A percentile compares a stretch with the other conserved stretches of the same genome.
Evolutionary conservation across 2,888 invertebrate genomes (phyloP).

Genomic region (Tuta absoluta): DNA sequence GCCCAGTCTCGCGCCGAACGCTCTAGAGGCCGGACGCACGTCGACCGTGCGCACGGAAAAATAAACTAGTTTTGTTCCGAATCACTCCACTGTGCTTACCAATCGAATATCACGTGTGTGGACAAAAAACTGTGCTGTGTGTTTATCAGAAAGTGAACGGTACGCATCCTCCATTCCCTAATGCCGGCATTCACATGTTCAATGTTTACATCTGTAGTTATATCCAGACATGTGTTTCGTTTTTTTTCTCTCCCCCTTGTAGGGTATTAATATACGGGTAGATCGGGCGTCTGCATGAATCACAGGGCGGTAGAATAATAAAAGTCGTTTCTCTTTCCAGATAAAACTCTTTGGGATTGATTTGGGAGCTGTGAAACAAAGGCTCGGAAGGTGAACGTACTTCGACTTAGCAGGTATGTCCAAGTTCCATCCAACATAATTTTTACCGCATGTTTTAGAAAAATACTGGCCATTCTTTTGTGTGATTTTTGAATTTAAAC

Average conservation of each 20-base stretch:
- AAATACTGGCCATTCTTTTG: background rate
- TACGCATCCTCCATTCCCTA: slow-evolving; percentile 61
- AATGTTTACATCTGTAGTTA: slow-evolving; percentile 72
- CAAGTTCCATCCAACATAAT: background rate
- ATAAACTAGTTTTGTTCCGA: slow-evolving; percentile 78
- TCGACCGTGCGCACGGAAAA: slow-evolving; percentile 68
- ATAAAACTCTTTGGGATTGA: slow-evolving; percentile 74
- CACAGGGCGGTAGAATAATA: slow-evolving; percentile 69
- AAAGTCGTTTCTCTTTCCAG: slow-evolving; percentile 79
- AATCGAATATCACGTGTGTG: slow-evolving; percentile 67
- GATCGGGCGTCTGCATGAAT: slow-evolving; percentile 59
- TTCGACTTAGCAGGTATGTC: slow-evolving; percentile 72
- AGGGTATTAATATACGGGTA: slow-evolving; percentile 66
- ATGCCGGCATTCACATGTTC: slow-evolving; percentile 57
- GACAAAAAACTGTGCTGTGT: slow-evolving; percentile 69
- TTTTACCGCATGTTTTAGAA: slow-evolving; percentile 37
- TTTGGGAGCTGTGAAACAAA: slow-evolving; percentile 76
- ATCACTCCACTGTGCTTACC: slow-evolving; percentile 64
- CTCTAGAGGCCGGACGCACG: slow-evolving; percentile 62
- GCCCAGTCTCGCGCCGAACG: slow-evolving; percentile 81
- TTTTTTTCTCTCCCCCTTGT: slow-evolving; percentile 58
- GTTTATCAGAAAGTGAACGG: slow-evolving; percentile 67
- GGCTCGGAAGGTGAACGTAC: slow-evolving; percentile 76
- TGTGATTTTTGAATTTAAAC: slow-evolving; percentile 48
- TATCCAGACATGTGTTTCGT: slow-evolving; percentile 62